Base-by-base conservation (phyloP, 2,797 vertebrate species). In the Cebuella pygmaea region DNA sequence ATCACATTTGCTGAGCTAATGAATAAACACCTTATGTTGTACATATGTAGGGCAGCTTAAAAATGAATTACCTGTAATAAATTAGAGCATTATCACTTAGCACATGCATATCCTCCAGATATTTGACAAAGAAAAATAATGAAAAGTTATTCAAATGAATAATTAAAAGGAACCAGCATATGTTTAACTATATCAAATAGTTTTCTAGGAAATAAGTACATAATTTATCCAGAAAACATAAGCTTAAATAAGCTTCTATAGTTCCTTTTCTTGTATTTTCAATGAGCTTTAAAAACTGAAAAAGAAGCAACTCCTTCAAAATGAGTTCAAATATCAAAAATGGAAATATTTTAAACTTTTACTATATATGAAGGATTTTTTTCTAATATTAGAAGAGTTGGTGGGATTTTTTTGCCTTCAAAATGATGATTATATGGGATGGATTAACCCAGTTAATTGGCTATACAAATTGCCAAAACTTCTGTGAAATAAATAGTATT, bases 271-370 rank as follows among this genome's bases (percentile, higher is more conserved):
- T 87, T 61, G 10, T 46, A 48, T 41, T 15, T 84, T 90, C 72
- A 57, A 7, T 48, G 17, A 93, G 13, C 30, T 48, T 5, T 67
- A 55, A 59, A 92, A 81, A 84, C 4, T 85, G 55, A 84, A 93
- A 89, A 44, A 13, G 14, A 67, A 80, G 24, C 20, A 84, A 30
- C 41, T 52, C 30, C 67, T 11, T 55, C 70, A 90, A 78, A 91
- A 91, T 88, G 41, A 88, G n/a, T 80, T 96, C 39, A 30, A 61
- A 91, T 75, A 79, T 84, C 87, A 83, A 74, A 10, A 88, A 17
- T 70, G 57, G 8, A 80, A 95, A 91, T 91, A 50, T 46, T 17
- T 72, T 39, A 78, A 92, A 61, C 17, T 52, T 82, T 50, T 46
- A 46, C 59, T 13, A 72, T 44, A 83, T 33, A 26, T 13, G 80